Evolutionary conservation across 2,113 vertebrate species (phyloP), one percentile per base, ranked within the genome.

Genomic region (Octodon degus): DNA sequence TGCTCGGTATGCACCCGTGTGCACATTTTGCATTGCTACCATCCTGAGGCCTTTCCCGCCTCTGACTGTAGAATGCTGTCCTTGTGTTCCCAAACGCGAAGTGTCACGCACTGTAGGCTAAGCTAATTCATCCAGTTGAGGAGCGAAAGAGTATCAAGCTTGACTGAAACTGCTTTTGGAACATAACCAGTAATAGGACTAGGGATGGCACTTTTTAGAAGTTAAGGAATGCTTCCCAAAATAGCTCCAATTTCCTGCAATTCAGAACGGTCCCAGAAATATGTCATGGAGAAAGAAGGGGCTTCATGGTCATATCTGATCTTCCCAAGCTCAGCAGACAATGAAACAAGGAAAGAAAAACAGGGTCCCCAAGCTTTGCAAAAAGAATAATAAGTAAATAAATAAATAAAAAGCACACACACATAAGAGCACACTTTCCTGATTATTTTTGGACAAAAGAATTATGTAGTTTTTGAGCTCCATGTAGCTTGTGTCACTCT

Each of bases 191-290:
- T 65, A 34, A 3, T 70, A 9, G 60, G 63, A 55, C 77, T 65
- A 2, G 68, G 53, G 79, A 79, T 92, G 62, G 11, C 20, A 81
- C 68, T 76, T 93, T 89, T 63, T 87, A 80, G 62, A 97, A 70
- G 53, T 86, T 87, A 96, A 93, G 55, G 91, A 80, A 70, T 67
- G 37, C 76, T 96, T 94, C 79, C 81, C 16, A 85, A 91, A 93
- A 94, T 65, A 91, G 34, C 37, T 62, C n/a, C 25, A 80, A 81
- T 72, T 83, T 92, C 63, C 90, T 62, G 5, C 10, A 77, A 22
- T 96, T 95, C 72, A 81, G 34, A 92, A 80, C 87, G 88, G 34
- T 34, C 85, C 62, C 16, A 76, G 62, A 70, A 94, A n/a, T 47
- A 74, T 88, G 1, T n/a, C n/a, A 22, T 84, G 27, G 30, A 27